Percentiles rank a stretch among this genome's conserved stretches.
Evolutionary conservation across 2,888 invertebrate species (phyloP).

Genomic region (Hydraecia micacea): DNA sequence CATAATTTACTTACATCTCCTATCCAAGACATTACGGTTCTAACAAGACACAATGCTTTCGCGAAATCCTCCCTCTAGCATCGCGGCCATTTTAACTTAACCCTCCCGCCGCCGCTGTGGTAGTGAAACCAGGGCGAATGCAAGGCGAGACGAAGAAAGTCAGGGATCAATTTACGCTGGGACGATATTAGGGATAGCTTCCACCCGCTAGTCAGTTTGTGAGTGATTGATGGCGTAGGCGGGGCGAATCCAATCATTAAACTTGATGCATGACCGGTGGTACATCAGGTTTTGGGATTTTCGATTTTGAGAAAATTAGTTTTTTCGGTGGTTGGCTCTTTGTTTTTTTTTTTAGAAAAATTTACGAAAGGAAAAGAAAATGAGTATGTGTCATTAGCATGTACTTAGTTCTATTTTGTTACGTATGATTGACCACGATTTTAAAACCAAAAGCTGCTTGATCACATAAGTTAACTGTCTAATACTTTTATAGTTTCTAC

Average conservation of each 20-base stretch:
- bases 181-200: conserved; percentile 56
- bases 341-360: conserved; percentile 15
- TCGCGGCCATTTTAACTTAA: conserved; percentile 71
- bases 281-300: conserved; percentile 82
- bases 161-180: conserved; percentile 76
- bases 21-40: conserved; percentile 87
- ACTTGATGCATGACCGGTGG: conserved; percentile 88
- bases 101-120: conserved; percentile 62
- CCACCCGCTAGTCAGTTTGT: conserved; percentile 83
- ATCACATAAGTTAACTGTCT: neutral
- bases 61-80: conserved; percentile 82
- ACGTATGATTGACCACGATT: neutral
- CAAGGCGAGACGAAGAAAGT: conserved; percentile 66
- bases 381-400: neutral
- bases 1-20: conserved; percentile 89
- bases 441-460: neutral
- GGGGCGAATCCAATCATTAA: conserved; percentile 90
- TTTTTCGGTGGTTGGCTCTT: conserved; percentile 50
- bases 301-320: conserved; percentile 78
- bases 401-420: neutral
- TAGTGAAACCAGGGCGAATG: conserved; percentile 4
- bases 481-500: neutral
- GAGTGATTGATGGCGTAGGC: conserved; percentile 90
- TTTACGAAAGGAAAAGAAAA: neutral
- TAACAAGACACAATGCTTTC: conserved; percentile 89